Evolutionary conservation across 2,113 vertebrate species (phyloP).

Genomic region (Astatotilapia flaviijosephi): DNA sequence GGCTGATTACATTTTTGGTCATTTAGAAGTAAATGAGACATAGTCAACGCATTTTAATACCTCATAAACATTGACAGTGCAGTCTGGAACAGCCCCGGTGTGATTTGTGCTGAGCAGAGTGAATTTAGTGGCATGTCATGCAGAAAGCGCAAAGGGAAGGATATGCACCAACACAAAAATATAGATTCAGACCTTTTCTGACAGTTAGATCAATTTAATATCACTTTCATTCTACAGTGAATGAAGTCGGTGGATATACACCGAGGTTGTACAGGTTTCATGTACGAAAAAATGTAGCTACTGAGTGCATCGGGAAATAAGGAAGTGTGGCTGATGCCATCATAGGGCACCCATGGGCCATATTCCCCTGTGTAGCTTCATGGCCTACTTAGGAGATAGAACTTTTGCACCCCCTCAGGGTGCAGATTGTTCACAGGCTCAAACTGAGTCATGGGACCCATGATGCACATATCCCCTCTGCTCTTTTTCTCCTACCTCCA

Average conservation of each 20-base stretch:
- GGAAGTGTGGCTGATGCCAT: slow-evolving; percentile 12
- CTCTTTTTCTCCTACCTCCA: neutral
- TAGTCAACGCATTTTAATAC: slow-evolving; percentile 15
- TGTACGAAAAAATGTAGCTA: neutral
- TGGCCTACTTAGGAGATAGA: slow-evolving; percentile 49
- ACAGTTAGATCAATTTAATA: slow-evolving; percentile 14
- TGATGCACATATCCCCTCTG: slow-evolving; percentile 13
- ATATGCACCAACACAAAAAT: neutral
- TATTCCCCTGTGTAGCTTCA: slow-evolving; percentile 1
- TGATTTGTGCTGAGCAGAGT: slow-evolving; percentile 44
- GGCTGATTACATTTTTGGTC: slow-evolving; percentile 8
- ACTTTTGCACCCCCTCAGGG: slow-evolving; percentile 38
- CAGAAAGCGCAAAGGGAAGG: slow-evolving; percentile 8
- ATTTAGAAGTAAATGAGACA: slow-evolving; percentile 45
- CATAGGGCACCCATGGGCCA: slow-evolving; percentile 1
- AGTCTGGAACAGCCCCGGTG: neutral
- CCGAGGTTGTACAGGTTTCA: neutral
- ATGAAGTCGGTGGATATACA: neutral
- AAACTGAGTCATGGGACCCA: slow-evolving; percentile 53
- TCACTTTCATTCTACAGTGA: neutral
- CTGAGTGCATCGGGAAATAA: neutral
- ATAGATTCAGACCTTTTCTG: neutral
- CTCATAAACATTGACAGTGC: slow-evolving; percentile 34
- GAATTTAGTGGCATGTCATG: slow-evolving; percentile 34
- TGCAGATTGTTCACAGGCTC: slow-evolving; percentile 42